phyloP scores from a whole-genome alignment of 2,113 vertebrate species.

The Bambusicola thoracicus region DNA sequence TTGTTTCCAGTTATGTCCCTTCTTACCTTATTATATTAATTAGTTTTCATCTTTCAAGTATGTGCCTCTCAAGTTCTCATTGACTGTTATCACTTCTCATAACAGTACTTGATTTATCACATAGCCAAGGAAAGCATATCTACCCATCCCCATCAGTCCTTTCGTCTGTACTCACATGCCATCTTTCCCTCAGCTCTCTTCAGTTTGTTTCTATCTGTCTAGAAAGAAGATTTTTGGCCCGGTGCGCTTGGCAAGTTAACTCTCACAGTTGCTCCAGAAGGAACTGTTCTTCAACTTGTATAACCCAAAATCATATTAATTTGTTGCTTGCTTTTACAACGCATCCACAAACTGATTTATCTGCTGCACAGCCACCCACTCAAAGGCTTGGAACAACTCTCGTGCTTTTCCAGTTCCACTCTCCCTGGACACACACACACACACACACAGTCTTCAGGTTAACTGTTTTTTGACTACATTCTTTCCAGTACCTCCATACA shows the following conservation, averaged over 20 bases:
- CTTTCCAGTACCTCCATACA: not conserved
- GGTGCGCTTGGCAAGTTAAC: not conserved
- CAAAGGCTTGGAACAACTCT: not conserved
- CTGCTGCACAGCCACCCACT: accelerated
- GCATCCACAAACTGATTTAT: not conserved
- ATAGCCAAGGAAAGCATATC: not conserved
- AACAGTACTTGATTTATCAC: not conserved
- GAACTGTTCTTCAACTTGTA: not conserved
- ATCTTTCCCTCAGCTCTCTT: not conserved
- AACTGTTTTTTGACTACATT: not conserved
- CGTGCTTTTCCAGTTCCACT: not conserved
- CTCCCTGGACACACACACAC: not conserved
- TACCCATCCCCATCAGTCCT: not conserved
- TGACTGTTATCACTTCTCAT: not conserved
- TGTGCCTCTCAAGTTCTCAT: slow-evolving; percentile 3
- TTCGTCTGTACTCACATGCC: not conserved
- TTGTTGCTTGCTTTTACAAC: not conserved
- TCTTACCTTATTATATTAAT: slow-evolving; percentile 19
- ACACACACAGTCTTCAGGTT: not conserved
- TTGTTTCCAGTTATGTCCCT: not conserved
- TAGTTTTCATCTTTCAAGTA: slow-evolving; percentile 2
- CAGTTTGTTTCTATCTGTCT: not conserved
- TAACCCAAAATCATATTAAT: not conserved
- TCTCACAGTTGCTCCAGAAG: not conserved
- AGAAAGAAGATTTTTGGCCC: not conserved